Base-by-base conservation (phyloP, 2,888 invertebrate species). In the Drosophila anceps region DNA sequence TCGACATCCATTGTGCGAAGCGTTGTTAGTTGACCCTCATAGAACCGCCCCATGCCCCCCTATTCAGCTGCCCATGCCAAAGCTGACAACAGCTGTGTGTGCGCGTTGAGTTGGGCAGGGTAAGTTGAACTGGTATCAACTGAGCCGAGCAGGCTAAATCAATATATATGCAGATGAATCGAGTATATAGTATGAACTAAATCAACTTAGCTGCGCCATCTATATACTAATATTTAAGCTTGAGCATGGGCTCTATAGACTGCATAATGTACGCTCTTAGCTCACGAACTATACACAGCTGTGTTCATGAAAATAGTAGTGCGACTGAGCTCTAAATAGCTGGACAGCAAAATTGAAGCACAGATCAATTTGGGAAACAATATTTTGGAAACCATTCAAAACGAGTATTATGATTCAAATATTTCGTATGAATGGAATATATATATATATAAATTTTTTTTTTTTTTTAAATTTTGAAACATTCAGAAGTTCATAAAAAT, bases 1-100 rank as follows among this genome's bases (percentile, higher is more conserved):
- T 79, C 12, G 69, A 53, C 84, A 78, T 66, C 73, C 37, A 78
- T 64, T 75, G 79, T 76, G 29, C 33, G 27, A 68, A 76, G 67
- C 50, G 53, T 76, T 55, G 79, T 69, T 79, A 76, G 71, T 1
- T 27, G 53, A 27, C 53, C 24, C 35, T 18, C 48, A 18, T n/a
- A 29, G 46, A 4, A 15, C 13, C 43, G 1, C 43, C 12, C 43
- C 12, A 10, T 9, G 5, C 41, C 15, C 44, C 27, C 7, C 18
- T n/a, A 41, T 41, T 27, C 15, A 13, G 29, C 53, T 62, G 31
- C 37, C 51, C 51, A 31, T 15, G 1, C 48, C 9, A 20, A 18
- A 58, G 46, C 24, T 20, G 20, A 13, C 43, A 62, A 29, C 46
- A 13, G 53, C 29, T 48, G 48, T 9, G 10, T 18, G 15, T 18